Conservation (phyloP, 2,797 vertebrate genomes). For the Lepidocolaptes lacrymiger region DNA sequence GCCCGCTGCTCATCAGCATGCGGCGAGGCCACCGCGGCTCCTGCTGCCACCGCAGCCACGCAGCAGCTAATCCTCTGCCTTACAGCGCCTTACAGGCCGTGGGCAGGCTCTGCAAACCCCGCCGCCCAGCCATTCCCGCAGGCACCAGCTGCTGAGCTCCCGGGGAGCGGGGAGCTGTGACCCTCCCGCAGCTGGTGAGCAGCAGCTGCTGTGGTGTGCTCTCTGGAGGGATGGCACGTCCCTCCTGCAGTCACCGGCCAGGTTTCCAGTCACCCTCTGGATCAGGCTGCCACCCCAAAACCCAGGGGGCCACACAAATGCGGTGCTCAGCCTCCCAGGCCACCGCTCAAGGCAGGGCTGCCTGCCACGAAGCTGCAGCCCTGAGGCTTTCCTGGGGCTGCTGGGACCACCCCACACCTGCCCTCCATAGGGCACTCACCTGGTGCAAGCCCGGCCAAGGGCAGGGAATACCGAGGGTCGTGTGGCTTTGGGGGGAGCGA, state of each 20-base stretch:
- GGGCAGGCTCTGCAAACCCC: background rate
- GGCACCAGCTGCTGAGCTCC: background rate
- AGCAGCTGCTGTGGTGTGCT: background rate
- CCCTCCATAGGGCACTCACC: background rate
- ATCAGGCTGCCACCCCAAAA: background rate
- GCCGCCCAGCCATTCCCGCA: background rate
- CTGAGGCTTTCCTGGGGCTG: background rate
- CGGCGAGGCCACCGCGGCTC: background rate
- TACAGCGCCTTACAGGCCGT: background rate
- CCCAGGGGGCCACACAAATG: background rate
- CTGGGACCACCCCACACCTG: background rate
- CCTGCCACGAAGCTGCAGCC: background rate
- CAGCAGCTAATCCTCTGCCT: constrained; percentile 16
- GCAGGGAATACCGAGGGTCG: background rate
- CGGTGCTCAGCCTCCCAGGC: background rate
- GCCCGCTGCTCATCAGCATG: constrained; percentile 7
- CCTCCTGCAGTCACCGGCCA: background rate
- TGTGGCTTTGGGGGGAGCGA: background rate
- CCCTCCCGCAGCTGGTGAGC: background rate
- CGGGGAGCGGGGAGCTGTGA: background rate
- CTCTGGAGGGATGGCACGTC: background rate
- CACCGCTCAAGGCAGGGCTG: background rate
- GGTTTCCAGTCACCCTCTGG: background rate
- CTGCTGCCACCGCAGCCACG: background rate
- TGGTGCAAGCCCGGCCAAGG: background rate